Evolutionary conservation across 2,113 vertebrate species (phyloP).

Genomic region (Nyctereutes procyonoides): DNA sequence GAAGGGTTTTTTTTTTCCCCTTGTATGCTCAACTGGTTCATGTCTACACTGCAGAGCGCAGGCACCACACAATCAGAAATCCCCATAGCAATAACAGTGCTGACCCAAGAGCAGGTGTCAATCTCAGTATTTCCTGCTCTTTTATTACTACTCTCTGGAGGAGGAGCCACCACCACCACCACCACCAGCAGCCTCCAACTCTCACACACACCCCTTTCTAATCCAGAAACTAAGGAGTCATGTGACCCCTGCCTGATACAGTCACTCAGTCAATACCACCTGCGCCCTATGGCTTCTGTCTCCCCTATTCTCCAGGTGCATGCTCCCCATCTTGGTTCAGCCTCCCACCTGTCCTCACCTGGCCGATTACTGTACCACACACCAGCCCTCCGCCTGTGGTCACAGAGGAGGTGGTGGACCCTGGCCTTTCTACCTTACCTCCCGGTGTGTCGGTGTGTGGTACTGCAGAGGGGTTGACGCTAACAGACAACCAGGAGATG

Average conservation of each 20-base stretch:
- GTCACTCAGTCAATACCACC: neutral
- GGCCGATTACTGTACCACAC: rapidly evolving
- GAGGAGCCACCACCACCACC: neutral
- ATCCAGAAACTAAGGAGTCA: neutral
- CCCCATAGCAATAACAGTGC: rapidly evolving
- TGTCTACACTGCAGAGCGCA: rapidly evolving
- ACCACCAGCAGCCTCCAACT: too few relatives aligned
- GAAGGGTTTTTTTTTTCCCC: neutral
- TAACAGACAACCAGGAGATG: rapidly evolving
- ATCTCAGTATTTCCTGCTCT: neutral
- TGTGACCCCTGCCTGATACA: neutral
- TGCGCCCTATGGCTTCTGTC: rapidly evolving
- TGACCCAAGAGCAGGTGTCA: rapidly evolving
- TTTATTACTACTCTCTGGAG: rapidly evolving
- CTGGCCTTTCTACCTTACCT: rapidly evolving
- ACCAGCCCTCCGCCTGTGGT: neutral
- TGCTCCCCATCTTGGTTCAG: rapidly evolving
- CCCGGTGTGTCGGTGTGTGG: neutral
- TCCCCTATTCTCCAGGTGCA: rapidly evolving
- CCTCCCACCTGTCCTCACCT: neutral
- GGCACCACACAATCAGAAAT: too few relatives aligned
- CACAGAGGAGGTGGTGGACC: rapidly evolving
- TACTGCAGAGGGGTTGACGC: neutral
- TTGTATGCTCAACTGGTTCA: rapidly evolving
- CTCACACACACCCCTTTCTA: neutral